Conservation (phyloP, 92 coral and sea anemone species). For the Epizoanthus fatuus region DNA sequence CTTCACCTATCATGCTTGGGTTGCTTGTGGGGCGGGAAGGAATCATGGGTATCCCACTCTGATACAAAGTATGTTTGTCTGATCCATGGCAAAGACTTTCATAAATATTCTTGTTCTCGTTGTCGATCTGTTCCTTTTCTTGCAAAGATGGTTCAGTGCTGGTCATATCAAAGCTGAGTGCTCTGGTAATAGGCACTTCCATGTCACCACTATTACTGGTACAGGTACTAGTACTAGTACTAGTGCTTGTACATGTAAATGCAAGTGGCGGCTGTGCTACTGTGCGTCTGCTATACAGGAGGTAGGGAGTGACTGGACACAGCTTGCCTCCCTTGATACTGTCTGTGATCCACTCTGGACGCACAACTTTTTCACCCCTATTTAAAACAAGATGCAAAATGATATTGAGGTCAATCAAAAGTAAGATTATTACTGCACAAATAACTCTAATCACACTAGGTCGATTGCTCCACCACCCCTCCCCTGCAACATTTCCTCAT, state of each 20-base stretch:
- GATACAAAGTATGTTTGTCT: not conserved
- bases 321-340: slow-evolving; percentile 78
- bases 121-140: not conserved
- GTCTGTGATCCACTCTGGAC: slow-evolving; percentile 96
- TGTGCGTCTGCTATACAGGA: slow-evolving; percentile 82
- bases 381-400: slow-evolving; percentile 9
- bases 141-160: not conserved
- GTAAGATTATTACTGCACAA: too few species aligned
- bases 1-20: not conserved
- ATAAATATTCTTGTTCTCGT: not conserved
- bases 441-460: too few species aligned
- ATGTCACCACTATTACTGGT: not conserved
- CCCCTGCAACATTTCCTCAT: too few species aligned
- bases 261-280: slow-evolving; percentile 71
- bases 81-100: not conserved
- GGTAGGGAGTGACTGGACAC: slow-evolving; percentile 80
- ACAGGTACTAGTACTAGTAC: not conserved
- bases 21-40: not conserved
- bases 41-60: not conserved
- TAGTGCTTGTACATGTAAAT: slow-evolving; percentile 8
- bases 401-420: too few species aligned
- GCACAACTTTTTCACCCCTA: slow-evolving; percentile 93
- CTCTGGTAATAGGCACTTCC: not conserved
- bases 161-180: not conserved
- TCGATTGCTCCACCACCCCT: too few species aligned